Base-by-base conservation (phyloP, 2,113 vertebrate genomes). In the Guaruba guarouba region DNA sequence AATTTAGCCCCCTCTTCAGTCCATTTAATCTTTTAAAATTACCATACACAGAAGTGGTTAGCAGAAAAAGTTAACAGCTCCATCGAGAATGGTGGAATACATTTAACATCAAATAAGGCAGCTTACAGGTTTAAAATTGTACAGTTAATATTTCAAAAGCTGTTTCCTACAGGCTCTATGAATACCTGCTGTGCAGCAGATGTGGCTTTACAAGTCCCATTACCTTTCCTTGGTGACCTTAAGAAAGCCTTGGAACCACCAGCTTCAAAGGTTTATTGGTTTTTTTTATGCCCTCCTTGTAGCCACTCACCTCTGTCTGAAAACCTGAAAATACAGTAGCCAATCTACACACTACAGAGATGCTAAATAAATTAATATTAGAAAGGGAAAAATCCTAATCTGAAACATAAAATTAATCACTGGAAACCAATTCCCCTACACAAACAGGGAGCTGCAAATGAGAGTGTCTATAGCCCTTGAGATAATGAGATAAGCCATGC, bases 401-500 rank as follows among this genome's bases (percentile, higher is more conserved):
- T 2, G 3, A 62, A 88, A 71, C 70, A 73, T 77, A 83, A 90
- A 86, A 86, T 93, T 90, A 95, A 92, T 81, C 86, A 52, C 41
- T 78, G 76, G 90, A 52, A 95, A 97, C 68, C 27, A 76, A 93
- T 51, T 81, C 48, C 55, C 39, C 67, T 66, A 35, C 7, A 49
- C 86, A 95, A 93, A 94, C 43, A 91, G 67, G 69, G 80, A 89
- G 62, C 57, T 89, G 75, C 68, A 92, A 91, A 92, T 14, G 12
- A 93, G 52, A 82, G 31, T 35, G 61, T 51, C 71, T 90, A 62
- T 54, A 87, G 71, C 59, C 35, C 67, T 22, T 23, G 28, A 51
- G 89, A 96, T 95, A 69, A 89, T 13, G 62, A 96, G 84, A 95
- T 90, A 96, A 96, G 61, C 39, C 12, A 44, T 20, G 43, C 28